Evolutionary conservation across 1,140 invertebrate species (phyloP).

Genomic region (Contarinia nasturtii): DNA sequence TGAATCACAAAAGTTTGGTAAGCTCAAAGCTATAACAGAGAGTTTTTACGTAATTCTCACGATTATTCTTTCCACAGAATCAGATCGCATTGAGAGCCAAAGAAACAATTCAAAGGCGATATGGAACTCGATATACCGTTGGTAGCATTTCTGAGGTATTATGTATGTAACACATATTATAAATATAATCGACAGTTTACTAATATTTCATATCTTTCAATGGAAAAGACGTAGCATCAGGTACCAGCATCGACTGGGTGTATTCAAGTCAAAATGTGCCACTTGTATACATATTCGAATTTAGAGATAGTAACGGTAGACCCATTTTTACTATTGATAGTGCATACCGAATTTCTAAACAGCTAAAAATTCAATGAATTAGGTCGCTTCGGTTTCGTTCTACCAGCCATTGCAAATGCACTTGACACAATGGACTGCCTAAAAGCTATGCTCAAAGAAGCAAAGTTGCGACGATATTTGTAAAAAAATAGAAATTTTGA

Average conservation of each 20-base stretch:
- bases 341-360: too few relatives aligned
- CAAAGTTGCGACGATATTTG: neutral
- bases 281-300: neutral
- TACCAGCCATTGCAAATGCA: slow-evolving; percentile 43
- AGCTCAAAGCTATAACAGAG: slow-evolving; percentile 24
- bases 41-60: neutral
- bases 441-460: slow-evolving; percentile 41
- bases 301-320: slow-evolving; percentile 13
- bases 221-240: neutral
- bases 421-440: slow-evolving; percentile 65
- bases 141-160: slow-evolving; percentile 32
- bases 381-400: slow-evolving; percentile 37
- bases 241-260: neutral
- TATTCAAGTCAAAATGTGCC: neutral
- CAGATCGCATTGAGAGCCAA: slow-evolving; percentile 14
- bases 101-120: slow-evolving; percentile 23
- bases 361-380: slow-evolving; percentile 28
- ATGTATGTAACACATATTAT: slow-evolving; percentile 26
- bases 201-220: neutral
- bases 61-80: neutral
- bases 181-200: neutral
- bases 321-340: too few relatives aligned
- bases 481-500: too few relatives aligned
- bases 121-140: slow-evolving; percentile 30
- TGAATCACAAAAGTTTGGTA: slow-evolving; percentile 41